Conservation (phyloP, 2,888 invertebrate genomes). For the Drosophila mercatorum region DNA sequence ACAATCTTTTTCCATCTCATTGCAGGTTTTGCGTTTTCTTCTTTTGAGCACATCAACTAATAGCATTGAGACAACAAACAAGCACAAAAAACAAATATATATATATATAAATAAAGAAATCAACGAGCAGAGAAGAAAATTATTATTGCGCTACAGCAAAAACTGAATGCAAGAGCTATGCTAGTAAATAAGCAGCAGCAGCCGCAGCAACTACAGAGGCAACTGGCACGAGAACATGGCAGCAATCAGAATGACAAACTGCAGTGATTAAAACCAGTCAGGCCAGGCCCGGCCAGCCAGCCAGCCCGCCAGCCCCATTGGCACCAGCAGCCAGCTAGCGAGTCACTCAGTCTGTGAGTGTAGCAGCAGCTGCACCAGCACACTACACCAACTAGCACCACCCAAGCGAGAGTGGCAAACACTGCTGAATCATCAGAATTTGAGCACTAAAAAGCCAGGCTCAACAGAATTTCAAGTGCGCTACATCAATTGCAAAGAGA, state of each 20-base stretch:
- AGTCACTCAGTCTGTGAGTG: constrained; percentile 48
- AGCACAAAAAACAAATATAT: constrained; percentile 18
- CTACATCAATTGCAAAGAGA: constrained; percentile 63
- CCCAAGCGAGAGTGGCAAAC: constrained; percentile 28
- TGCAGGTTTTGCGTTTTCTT: constrained; percentile 76
- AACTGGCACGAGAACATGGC: constrained; percentile 72
- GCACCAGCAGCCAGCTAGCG: constrained; percentile 20
- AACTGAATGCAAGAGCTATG: constrained; percentile 32
- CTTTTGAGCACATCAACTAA: constrained; percentile 67
- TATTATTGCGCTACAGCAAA: constrained; percentile 40
- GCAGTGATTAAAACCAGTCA: constrained; percentile 78
- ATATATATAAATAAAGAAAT: constrained; percentile 24
- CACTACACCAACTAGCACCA: constrained; percentile 9
- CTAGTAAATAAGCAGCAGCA: constrained; percentile 39
- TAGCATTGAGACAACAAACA: constrained; percentile 60
- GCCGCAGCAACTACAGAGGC: constrained; percentile 28
- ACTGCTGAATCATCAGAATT: constrained; percentile 35
- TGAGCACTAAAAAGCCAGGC: constrained; percentile 29
- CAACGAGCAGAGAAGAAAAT: constrained; percentile 32
- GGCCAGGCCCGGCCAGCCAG: constrained; percentile 49
- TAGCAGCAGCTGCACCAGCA: constrained; percentile 33
- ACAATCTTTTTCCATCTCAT: constrained; percentile 46
- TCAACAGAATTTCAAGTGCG: constrained; percentile 55
- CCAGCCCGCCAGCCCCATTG: constrained; percentile 31
- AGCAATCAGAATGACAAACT: constrained; percentile 72